Evolutionary conservation across 2,113 vertebrate species (phyloP), one percentile per base, ranked within the genome.

Genomic region (Falco punctatus): DNA sequence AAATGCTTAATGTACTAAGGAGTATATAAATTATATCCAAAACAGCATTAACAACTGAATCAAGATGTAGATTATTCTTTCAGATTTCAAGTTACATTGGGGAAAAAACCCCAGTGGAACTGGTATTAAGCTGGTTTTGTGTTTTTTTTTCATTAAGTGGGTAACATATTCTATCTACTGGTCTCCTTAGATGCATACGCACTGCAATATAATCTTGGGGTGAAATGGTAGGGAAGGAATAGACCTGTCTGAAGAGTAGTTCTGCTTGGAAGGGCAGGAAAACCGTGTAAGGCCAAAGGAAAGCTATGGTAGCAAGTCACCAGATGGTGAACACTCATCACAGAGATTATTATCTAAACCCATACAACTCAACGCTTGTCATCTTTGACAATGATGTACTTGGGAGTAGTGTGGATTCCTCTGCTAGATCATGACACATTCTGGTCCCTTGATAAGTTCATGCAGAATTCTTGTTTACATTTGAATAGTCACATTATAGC

Each of bases 301-400:
- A 70, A 62, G 21, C 54, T 24, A 4, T 28, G 64, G 38, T 2
- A 58, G 30, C 11, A 15, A 9, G n/a, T 70, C 23, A 73, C 8
- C 16, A 70, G n/a, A 5, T 16, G 48, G 15, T 28, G 49, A 81
- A 33, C 6, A 4, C 28, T 79, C n/a, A 23, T 22, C 8, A 15
- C 0, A 21, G 33, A 48, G 35, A 32, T n/a, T n/a, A 54, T 13
- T 35, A 33, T 46, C 42, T 3, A 4, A 59, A 40, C 22, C 48
- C 22, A 8, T 5, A 49, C 15, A 40, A 32, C 0, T 3, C 46
- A 67, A 48, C 0, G 0, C 48, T 65, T 65, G 46, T 30, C 19
- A 30, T 35, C 42, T 79, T 67, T 42, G 38, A 57, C 49, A 27
- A 5, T 16, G 38, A 67, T 13, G 13, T 11, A 52, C 15, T 61